Conservation (phyloP, 2,888 invertebrate genomes). For the Spialia ferax region DNA sequence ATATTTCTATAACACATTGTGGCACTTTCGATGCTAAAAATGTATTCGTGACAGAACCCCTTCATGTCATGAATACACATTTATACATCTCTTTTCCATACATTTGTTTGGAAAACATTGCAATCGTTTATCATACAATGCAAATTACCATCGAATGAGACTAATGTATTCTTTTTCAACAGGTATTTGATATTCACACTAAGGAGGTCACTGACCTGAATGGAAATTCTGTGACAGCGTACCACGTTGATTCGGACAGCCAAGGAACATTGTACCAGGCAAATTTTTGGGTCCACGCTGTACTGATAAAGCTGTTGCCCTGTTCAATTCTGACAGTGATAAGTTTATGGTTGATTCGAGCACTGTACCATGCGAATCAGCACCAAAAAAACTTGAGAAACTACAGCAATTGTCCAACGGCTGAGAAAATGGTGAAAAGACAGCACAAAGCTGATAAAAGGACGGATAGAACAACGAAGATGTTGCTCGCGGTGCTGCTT, state of each 20-base stretch:
- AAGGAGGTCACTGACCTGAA: conserved; percentile 77
- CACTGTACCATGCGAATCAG: conserved; percentile 91
- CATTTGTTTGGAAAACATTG: conserved; percentile 32
- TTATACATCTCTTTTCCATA: conserved; percentile 1
- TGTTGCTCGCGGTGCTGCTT: conserved; percentile 94
- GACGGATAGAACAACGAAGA: conserved; percentile 95
- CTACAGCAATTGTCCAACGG: conserved; percentile 86
- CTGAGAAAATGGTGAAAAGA: conserved; percentile 75
- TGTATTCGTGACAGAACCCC: conserved; percentile 3
- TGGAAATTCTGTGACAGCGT: conserved; percentile 67
- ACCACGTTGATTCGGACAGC: conserved; percentile 84
- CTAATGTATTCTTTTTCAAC: conserved; percentile 49
- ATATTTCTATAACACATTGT: background rate
- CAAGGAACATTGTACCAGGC: conserved; percentile 88
- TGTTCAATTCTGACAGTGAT: conserved; percentile 92
- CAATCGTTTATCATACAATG: conserved; percentile 49
- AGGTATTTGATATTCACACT: conserved; percentile 82
- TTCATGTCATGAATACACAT: conserved; percentile 25
- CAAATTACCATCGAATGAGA: conserved; percentile 58
- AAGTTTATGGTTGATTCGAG: conserved; percentile 90
- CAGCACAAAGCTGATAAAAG: conserved; percentile 89
- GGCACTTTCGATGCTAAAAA: conserved; percentile 8
- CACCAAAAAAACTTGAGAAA: conserved; percentile 90
- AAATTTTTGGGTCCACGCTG: conserved; percentile 94
- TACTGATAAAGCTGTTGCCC: conserved; percentile 93